phyloP scores from a whole-genome alignment of 2,888 invertebrate genomes.

The Tiphia femorata region DNA sequence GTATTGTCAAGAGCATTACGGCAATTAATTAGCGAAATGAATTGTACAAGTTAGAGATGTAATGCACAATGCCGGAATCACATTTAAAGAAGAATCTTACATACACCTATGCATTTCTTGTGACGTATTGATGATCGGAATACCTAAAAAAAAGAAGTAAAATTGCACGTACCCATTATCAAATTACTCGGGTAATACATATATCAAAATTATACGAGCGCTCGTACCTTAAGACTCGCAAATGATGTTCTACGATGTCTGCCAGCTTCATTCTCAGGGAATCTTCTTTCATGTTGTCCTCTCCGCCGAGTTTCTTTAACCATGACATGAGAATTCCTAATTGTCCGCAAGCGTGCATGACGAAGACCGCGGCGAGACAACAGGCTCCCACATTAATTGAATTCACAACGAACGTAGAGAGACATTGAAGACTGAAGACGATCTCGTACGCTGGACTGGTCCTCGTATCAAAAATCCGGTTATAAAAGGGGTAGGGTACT shows the following conservation, averaged over 20 bases:
- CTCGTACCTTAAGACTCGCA: conserved; percentile 19
- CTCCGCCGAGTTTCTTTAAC: conserved; percentile 11
- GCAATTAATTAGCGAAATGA: too few species aligned
- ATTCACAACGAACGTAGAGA: conserved; percentile 31
- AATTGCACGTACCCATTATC: too few species aligned
- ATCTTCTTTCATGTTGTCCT: background rate
- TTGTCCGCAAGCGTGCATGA: conserved; percentile 44
- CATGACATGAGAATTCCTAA: conserved; percentile 36
- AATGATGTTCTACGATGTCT: conserved; percentile 31
- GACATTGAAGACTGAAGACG: conserved; percentile 31
- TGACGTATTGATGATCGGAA: too few species aligned
- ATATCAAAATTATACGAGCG: too few species aligned
- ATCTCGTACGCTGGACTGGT: conserved; percentile 36
- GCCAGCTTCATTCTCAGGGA: conserved; percentile 2
- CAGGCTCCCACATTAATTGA: conserved; percentile 35
- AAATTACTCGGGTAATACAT: too few species aligned
- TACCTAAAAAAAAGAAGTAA: too few species aligned
- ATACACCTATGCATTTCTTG: too few species aligned
- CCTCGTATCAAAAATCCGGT: conserved; percentile 33
- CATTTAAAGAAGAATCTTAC: too few species aligned
- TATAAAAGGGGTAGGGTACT: conserved; percentile 40
- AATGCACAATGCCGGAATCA: too few species aligned
- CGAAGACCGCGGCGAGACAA: conserved; percentile 35
- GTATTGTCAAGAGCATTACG: too few species aligned
- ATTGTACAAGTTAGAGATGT: too few species aligned